These are phyloP conservation scores for Euproctis similis DNA, from an alignment of 2,888 invertebrate species.

Conservation along the genomic window DNA sequence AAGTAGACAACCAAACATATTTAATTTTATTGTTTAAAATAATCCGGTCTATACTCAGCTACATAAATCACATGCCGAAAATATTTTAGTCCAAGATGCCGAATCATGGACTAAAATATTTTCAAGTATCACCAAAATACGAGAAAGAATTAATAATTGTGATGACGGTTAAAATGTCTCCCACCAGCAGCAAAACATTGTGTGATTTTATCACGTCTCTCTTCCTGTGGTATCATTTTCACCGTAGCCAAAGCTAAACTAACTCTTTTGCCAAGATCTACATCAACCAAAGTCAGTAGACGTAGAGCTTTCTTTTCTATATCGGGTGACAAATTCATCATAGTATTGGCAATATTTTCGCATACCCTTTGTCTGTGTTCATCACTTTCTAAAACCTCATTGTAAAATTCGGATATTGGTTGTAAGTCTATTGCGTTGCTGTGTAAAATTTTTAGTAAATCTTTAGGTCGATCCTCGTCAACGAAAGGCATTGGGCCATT, in stretches of 20 bases:
- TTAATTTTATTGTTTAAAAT: background rate
- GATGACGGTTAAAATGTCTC: background rate
- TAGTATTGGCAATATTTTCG: conserved; percentile 8
- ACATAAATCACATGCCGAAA: background rate
- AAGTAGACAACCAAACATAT: background rate
- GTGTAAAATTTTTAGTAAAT: conserved; percentile 27
- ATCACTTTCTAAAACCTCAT: conserved; percentile 33
- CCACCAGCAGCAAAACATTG: conserved; percentile 1
- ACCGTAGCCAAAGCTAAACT: conserved; percentile 1
- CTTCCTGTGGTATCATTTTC: conserved; percentile 3
- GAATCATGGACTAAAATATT: too few species aligned
- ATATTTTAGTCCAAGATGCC: background rate
- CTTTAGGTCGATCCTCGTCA: conserved; percentile 41
- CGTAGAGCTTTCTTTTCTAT: conserved; percentile 10
- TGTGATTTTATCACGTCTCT: background rate
- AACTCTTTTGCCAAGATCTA: conserved; percentile 6
- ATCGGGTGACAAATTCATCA: conserved; percentile 6
- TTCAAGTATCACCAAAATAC: too few species aligned
- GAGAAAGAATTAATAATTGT: background rate
- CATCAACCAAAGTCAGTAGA: conserved; percentile 5
- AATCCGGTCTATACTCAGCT: background rate
- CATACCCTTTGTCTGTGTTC: conserved; percentile 20
- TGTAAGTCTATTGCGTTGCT: conserved; percentile 37
- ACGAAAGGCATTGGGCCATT: conserved; percentile 84
- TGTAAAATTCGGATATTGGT: conserved; percentile 86